These are phyloP conservation scores for Anorthoa munda DNA, from an alignment of 2,888 invertebrate genomes.

Conservation along the genomic window DNA sequence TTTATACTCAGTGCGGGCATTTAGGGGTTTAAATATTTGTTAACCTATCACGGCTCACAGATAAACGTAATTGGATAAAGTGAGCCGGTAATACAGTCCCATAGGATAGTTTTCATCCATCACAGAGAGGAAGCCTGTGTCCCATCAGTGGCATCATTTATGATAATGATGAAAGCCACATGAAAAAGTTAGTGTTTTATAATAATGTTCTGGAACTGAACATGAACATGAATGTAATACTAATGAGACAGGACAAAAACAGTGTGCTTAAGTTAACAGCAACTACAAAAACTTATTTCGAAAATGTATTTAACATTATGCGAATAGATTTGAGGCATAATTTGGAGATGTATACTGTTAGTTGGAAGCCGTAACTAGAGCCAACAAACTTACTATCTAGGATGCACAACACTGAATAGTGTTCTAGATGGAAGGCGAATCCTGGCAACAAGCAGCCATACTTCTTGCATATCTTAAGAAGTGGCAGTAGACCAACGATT, in stretches of 20 bases:
- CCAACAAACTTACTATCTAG: conserved; percentile 51
- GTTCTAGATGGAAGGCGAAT: conserved; percentile 11
- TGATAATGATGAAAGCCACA: too few relatives aligned
- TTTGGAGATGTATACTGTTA: not conserved
- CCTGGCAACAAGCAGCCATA: conserved; percentile 31
- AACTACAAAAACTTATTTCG: not conserved
- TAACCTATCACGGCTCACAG: too few relatives aligned
- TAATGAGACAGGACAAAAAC: not conserved
- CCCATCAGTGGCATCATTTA: too few relatives aligned
- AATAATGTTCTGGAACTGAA: not conserved
- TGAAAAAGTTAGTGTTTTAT: too few relatives aligned
- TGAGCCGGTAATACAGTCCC: too few relatives aligned
- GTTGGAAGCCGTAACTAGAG: conserved; percentile 1
- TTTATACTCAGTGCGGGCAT: too few relatives aligned
- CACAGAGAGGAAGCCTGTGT: too few relatives aligned
- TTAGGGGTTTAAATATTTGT: too few relatives aligned
- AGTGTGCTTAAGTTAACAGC: not conserved
- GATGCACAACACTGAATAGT: conserved; percentile 24
- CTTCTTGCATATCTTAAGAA: conserved; percentile 22
- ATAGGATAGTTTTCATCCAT: too few relatives aligned
- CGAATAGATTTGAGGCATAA: not conserved
- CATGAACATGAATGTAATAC: not conserved
- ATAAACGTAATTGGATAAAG: too few relatives aligned
- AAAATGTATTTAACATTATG: not conserved
- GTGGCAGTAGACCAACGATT: not conserved